Conservation (phyloP, 2,888 invertebrate genomes). For the Chymomyza procnemis region DNA sequence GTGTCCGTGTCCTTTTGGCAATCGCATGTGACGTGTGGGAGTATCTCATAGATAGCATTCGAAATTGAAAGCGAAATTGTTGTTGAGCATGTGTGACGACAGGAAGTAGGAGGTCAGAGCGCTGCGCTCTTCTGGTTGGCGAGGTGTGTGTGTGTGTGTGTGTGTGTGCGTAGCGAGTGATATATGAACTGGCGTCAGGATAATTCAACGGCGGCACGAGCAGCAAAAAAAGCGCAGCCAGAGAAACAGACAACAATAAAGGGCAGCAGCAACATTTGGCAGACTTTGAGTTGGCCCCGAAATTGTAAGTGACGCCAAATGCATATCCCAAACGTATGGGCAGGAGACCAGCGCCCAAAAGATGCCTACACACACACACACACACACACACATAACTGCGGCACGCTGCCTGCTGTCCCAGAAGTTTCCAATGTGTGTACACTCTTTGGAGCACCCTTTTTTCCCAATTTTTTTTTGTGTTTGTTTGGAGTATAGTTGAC, state of each 20-base stretch:
- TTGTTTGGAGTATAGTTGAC: slow-evolving; percentile 15
- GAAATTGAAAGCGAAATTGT: slow-evolving; percentile 75
- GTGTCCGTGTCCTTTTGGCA: slow-evolving; percentile 14
- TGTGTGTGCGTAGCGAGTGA: slow-evolving; percentile 42
- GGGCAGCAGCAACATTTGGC: slow-evolving; percentile 34
- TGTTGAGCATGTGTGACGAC: slow-evolving; percentile 72
- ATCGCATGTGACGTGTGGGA: slow-evolving; percentile 31
- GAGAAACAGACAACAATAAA: slow-evolving; percentile 5
- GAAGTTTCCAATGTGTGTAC: slow-evolving; percentile 26
- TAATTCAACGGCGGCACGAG: slow-evolving; percentile 23
- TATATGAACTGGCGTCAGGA: slow-evolving; percentile 69
- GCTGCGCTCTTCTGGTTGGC: neutral
- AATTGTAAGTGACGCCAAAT: slow-evolving; percentile 54
- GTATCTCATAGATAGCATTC: slow-evolving; percentile 58
- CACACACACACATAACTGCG: neutral
- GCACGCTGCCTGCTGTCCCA: slow-evolving; percentile 1
- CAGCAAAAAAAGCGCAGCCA: slow-evolving; percentile 20
- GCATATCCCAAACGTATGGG: slow-evolving; percentile 26
- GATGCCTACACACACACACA: slow-evolving; percentile 1
- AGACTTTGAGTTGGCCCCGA: slow-evolving; percentile 20
- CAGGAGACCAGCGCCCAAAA: neutral
- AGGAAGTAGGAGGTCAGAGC: slow-evolving; percentile 11
- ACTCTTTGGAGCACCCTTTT: slow-evolving; percentile 22
- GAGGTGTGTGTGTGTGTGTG: too few species aligned
- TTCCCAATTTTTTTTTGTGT: slow-evolving; percentile 5